Conservation (phyloP, 2,797 vertebrate species). For the Gastrophryne carolinensis region DNA sequence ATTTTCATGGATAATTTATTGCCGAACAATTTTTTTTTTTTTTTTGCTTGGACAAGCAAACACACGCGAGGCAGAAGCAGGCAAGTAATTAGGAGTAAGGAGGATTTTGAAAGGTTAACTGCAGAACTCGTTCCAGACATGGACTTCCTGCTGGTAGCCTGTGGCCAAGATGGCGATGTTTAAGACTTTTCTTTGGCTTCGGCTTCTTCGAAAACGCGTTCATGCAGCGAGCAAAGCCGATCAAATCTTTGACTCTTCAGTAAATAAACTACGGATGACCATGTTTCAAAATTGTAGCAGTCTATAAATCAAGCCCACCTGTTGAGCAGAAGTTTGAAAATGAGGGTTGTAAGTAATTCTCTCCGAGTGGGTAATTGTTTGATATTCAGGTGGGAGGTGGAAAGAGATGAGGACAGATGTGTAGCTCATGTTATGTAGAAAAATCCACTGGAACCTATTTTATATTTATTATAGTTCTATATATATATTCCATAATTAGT, state of each 20-base stretch:
- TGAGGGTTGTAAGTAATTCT: too few species aligned
- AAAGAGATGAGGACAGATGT: too few species aligned
- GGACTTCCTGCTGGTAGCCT: neutral
- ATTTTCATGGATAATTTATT: constrained; percentile 14
- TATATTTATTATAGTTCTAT: too few species aligned
- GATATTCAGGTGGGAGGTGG: too few species aligned
- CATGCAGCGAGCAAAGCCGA: neutral
- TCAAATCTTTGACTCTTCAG: neutral
- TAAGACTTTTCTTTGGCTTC: neutral
- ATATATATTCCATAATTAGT: too few species aligned
- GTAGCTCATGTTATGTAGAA: too few species aligned
- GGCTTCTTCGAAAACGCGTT: neutral
- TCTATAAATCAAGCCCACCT: too few species aligned
- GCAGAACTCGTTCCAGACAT: neutral
- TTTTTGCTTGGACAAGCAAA: neutral
- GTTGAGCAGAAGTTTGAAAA: too few species aligned
- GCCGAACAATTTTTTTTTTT: constrained; percentile 8
- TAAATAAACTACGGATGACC: neutral
- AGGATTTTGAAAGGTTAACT: neutral
- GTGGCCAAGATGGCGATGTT: neutral
- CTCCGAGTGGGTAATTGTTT: too few species aligned
- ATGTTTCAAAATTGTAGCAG: neutral
- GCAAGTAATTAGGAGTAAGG: neutral
- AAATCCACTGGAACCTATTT: too few species aligned
- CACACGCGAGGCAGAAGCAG: neutral